These are phyloP conservation scores for Poicephalus gulielmi DNA, from an alignment of 2,113 vertebrate genomes.

Conservation along the genomic window DNA sequence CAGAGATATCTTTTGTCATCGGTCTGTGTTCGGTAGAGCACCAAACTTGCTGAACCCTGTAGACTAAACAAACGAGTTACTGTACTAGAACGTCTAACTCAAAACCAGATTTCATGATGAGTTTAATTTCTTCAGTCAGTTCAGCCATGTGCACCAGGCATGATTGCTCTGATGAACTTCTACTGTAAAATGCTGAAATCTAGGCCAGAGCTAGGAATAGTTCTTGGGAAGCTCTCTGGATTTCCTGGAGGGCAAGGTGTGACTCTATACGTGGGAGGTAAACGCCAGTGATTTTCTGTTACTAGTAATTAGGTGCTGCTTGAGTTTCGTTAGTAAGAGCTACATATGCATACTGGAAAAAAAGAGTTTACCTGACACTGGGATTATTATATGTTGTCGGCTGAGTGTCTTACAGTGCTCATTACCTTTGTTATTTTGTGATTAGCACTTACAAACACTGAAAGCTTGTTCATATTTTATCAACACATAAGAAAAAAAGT, in stretches of 20 bases:
- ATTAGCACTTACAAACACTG: not conserved
- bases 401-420: not conserved
- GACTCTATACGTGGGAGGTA: not conserved
- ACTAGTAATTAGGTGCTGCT: conserved; percentile 53
- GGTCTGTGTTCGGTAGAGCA: not conserved
- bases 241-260: conserved; percentile 60
- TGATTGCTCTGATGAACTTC: not conserved
- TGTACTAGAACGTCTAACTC: not conserved
- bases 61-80: not conserved
- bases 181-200: conserved; percentile 21
- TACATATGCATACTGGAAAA: conserved; percentile 4
- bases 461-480: not conserved
- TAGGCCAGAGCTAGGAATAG: conserved; percentile 29
- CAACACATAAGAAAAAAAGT: not conserved
- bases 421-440: conserved; percentile 20
- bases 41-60: not conserved
- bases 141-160: not conserved
- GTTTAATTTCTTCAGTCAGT: not conserved
- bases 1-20: not conserved
- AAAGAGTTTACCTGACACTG: conserved; percentile 4
- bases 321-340: conserved; percentile 50
- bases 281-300: conserved; percentile 26
- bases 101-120: not conserved
- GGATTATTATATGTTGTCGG: conserved; percentile 19
- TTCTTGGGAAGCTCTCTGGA: conserved; percentile 43